These are phyloP conservation scores for Anthonomus grandis DNA, from an alignment of 1,140 invertebrate species.

Conservation along the genomic window DNA sequence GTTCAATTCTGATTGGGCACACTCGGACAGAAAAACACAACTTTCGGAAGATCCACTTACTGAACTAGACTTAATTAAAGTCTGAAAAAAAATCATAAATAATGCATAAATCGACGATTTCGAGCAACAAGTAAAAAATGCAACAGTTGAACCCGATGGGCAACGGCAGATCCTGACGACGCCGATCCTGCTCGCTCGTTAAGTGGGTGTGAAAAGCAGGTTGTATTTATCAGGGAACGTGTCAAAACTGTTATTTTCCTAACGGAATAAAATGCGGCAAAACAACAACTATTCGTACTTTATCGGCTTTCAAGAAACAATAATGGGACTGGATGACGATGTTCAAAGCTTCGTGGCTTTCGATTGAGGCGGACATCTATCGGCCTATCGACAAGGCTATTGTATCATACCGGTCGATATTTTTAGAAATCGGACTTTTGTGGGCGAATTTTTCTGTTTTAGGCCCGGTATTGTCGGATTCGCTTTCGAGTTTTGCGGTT, in stretches of 20 bases:
- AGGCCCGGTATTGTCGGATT: conserved; percentile 9
- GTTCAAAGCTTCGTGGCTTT: conserved; percentile 12
- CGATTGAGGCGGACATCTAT: conserved; percentile 30
- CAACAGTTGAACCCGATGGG: too few species aligned
- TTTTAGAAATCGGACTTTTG: conserved; percentile 27
- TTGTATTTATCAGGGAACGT: conserved; percentile 21
- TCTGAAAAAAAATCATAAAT: too few species aligned
- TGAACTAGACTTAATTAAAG: too few species aligned
- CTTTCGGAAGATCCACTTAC: too few species aligned
- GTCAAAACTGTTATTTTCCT: conserved; percentile 25
- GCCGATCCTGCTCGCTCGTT: conserved; percentile 5
- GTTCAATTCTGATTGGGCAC: too few species aligned
- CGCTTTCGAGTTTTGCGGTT: neutral
- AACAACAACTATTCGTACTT: conserved; percentile 24
- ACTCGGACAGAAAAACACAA: too few species aligned
- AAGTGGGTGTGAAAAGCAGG: conserved; percentile 19
- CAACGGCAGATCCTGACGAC: too few species aligned
- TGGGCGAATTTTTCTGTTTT: conserved; percentile 21
- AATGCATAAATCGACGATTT: too few species aligned
- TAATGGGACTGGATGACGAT: conserved; percentile 18
- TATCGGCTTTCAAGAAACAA: conserved; percentile 28
- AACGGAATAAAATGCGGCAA: conserved; percentile 24
- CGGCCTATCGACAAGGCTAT: conserved; percentile 22
- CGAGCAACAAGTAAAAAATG: too few species aligned
- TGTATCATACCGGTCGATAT: conserved; percentile 21